These are phyloP conservation scores for Heliconius erato DNA, from an alignment of 2,888 invertebrate species.

Conservation along the genomic window DNA sequence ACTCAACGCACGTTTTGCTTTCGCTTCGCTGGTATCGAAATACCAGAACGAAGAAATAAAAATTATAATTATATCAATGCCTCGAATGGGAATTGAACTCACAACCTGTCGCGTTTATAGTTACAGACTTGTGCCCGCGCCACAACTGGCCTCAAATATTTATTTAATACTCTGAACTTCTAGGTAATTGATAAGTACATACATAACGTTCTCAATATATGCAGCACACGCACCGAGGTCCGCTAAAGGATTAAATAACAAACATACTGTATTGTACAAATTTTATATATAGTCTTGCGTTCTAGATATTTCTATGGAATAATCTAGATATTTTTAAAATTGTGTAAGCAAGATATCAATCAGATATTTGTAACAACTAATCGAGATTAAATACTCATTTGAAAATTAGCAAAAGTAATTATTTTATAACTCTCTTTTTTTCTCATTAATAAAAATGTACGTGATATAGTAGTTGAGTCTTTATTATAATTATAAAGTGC, in stretches of 20 bases:
- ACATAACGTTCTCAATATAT: slow-evolving; percentile 34
- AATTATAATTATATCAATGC: too few species aligned
- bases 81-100: too few species aligned
- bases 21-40: too few species aligned
- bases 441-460: too few species aligned
- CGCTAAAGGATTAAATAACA: slow-evolving; percentile 40
- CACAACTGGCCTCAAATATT: not conserved
- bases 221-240: slow-evolving; percentile 36
- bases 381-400: not conserved
- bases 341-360: not conserved
- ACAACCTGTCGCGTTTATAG: too few species aligned
- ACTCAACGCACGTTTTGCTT: too few species aligned
- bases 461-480: too few species aligned
- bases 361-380: not conserved
- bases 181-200: slow-evolving; percentile 43
- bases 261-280: slow-evolving; percentile 15
- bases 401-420: not conserved
- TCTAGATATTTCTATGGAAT: slow-evolving; percentile 35
- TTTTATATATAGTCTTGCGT: slow-evolving; percentile 20
- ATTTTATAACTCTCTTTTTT: too few species aligned
- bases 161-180: slow-evolving; percentile 27
- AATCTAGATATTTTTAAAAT: not conserved
- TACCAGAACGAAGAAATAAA: too few species aligned
- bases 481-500: too few species aligned
- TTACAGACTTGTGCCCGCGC: too few species aligned